Evolutionary conservation across 1,140 invertebrate species (phyloP).

Genomic region (Drosophila asahinai): DNA sequence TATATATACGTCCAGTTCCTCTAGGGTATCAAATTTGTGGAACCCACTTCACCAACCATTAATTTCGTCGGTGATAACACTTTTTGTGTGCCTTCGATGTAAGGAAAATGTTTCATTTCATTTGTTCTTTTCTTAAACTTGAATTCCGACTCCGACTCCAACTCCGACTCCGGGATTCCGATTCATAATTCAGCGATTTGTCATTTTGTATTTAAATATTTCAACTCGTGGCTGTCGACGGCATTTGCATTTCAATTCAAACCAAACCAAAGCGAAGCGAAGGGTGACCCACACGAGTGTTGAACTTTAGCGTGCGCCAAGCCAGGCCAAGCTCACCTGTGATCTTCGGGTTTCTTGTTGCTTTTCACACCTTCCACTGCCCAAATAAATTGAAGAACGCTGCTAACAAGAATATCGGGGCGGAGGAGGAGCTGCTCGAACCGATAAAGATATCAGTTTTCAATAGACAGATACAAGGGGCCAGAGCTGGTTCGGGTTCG

Average conservation of each 20-base stretch:
- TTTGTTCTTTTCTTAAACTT: conserved; percentile 16
- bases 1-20: not conserved
- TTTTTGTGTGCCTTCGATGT: conserved; percentile 19
- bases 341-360: conserved; percentile 6
- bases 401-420: conserved; percentile 50
- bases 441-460: conserved; percentile 78
- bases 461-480: conserved; percentile 24
- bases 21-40: not conserved
- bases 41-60: not conserved
- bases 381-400: conserved; percentile 45
- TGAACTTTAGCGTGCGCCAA: conserved; percentile 76
- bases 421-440: not conserved
- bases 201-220: conserved; percentile 82
- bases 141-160: conserved; percentile 2
- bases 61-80: conserved; percentile 1
- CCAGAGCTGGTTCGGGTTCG: conserved; percentile 20
- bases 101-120: conserved; percentile 28
- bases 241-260: conserved; percentile 76
- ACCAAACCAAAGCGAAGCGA: conserved; percentile 31
- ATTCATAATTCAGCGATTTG: conserved; percentile 79
- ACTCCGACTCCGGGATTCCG: conserved; percentile 24
- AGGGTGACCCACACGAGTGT: conserved; percentile 51
- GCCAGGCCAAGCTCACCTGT: conserved; percentile 8
- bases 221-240: conserved; percentile 51
- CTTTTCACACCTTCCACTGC: conserved; percentile 72